These are phyloP conservation scores for Ammodytes marinus DNA, from an alignment of 2,113 vertebrate species.

Conservation along the genomic window DNA sequence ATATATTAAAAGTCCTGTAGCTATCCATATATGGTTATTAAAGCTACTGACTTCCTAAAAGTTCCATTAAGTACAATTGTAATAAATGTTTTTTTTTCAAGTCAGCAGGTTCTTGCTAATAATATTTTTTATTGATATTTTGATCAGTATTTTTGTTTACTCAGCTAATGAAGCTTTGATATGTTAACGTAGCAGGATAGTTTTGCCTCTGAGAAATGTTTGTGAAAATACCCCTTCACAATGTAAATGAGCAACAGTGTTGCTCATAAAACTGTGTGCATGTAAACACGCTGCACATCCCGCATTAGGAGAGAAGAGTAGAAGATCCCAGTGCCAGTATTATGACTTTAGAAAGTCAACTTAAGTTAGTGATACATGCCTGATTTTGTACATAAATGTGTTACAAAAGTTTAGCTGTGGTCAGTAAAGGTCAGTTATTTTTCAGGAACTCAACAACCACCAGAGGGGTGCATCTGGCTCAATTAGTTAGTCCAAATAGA, in stretches of 20 bases:
- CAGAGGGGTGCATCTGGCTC: too few relatives aligned
- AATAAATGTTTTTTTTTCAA: background rate
- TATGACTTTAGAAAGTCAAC: constrained; percentile 33
- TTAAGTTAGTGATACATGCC: constrained; percentile 31
- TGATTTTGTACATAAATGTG: constrained; percentile 6
- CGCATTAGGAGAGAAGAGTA: constrained; percentile 20
- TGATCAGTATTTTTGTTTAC: constrained; percentile 3
- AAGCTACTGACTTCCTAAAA: background rate
- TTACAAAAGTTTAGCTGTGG: constrained; percentile 24
- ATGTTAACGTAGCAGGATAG: background rate
- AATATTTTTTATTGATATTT: constrained; percentile 17
- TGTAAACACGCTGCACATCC: constrained; percentile 55
- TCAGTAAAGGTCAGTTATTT: constrained; percentile 4
- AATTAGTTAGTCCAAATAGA: background rate
- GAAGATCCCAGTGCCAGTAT: constrained; percentile 56
- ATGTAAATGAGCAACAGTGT: background rate
- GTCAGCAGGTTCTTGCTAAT: background rate
- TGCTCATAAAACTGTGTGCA: constrained; percentile 53
- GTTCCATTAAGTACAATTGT: background rate
- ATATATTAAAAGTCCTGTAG: background rate
- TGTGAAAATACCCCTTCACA: background rate
- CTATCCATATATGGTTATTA: background rate
- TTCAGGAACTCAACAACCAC: background rate
- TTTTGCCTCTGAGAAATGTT: constrained; percentile 41
- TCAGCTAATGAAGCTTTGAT: background rate